Percentiles rank a stretch among this genome's conserved stretches.
phyloP scores from a whole-genome alignment of 2,113 vertebrate genomes.

The Alectura lathami region DNA sequence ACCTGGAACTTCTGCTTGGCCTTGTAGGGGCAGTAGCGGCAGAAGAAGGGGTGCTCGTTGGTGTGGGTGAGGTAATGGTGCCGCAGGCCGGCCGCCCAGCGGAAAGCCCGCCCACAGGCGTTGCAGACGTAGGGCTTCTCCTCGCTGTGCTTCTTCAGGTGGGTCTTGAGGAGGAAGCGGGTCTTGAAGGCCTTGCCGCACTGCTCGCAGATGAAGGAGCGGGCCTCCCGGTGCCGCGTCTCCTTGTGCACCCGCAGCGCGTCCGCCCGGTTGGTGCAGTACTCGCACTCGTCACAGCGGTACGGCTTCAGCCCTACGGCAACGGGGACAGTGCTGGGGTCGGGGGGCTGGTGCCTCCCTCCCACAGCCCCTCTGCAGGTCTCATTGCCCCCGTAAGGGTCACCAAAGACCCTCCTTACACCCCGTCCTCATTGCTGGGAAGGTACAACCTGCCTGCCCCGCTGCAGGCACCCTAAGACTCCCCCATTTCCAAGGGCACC shows the following conservation, averaged over 20 bases:
- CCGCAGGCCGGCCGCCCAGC: constrained; percentile 93
- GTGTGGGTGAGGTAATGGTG: constrained; percentile 96
- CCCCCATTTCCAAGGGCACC: background rate
- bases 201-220: constrained; percentile 94
- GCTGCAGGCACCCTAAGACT: background rate
- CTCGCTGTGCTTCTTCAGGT: constrained; percentile 92
- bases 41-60: constrained; percentile 91
- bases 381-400: background rate
- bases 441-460: background rate
- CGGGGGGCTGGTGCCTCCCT: background rate
- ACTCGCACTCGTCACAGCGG: constrained; percentile 88
- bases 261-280: constrained; percentile 91
- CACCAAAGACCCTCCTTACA: background rate
- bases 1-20: constrained; percentile 98
- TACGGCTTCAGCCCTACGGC: constrained; percentile 88
- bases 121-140: constrained; percentile 88
- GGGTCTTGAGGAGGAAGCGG: constrained; percentile 91
- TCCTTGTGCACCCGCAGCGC: constrained; percentile 89
- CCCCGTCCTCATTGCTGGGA: fast-evolving
- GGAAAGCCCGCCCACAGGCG: constrained; percentile 86
- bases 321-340: background rate
- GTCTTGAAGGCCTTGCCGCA: constrained; percentile 98
- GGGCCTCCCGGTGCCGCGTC: constrained; percentile 87
- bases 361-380: fast-evolving
- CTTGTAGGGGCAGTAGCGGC: constrained; percentile 89